A percentile compares a stretch with the other conserved stretches of the same genome.
Conservation (phyloP, 2,888 invertebrate genomes). For the Lasiommata megera region DNA sequence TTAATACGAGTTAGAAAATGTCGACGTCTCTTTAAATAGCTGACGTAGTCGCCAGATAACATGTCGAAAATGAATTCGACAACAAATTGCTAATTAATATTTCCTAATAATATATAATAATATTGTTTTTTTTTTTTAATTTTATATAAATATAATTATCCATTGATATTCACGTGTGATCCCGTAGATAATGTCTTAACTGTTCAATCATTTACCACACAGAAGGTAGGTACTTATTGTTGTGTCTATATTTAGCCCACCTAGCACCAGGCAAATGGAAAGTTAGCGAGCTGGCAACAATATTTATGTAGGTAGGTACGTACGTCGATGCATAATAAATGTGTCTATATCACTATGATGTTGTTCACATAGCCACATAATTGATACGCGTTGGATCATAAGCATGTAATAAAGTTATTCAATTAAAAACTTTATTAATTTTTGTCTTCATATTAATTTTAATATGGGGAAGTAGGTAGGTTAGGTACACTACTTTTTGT, state of each 20-base stretch:
- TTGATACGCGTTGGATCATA: constrained; percentile 14
- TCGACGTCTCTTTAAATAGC: constrained; percentile 48
- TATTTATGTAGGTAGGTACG: constrained; percentile 44
- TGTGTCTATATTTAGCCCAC: constrained; percentile 67
- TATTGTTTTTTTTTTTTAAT: neutral
- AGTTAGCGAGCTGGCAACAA: constrained; percentile 69
- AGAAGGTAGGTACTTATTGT: constrained; percentile 53
- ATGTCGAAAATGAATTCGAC: constrained; percentile 29
- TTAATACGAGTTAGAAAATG: constrained; percentile 41
- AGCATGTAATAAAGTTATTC: neutral
- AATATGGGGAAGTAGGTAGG: too few species aligned
- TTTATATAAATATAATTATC: neutral
- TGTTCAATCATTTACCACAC: constrained; percentile 56
- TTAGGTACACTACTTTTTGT: too few species aligned
- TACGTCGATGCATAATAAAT: constrained; percentile 38
- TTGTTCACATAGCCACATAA: constrained; percentile 18
- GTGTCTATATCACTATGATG: constrained; percentile 26
- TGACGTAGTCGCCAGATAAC: constrained; percentile 49
- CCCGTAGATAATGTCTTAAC: constrained; percentile 32
- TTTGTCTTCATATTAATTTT: neutral
- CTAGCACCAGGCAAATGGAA: constrained; percentile 68
- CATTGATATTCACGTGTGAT: neutral
- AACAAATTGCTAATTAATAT: constrained; percentile 1
- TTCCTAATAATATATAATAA: too few species aligned
- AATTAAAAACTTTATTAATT: neutral